phyloP scores from a whole-genome alignment of 2,113 vertebrate species.

The Pristiophorus japonicus region DNA sequence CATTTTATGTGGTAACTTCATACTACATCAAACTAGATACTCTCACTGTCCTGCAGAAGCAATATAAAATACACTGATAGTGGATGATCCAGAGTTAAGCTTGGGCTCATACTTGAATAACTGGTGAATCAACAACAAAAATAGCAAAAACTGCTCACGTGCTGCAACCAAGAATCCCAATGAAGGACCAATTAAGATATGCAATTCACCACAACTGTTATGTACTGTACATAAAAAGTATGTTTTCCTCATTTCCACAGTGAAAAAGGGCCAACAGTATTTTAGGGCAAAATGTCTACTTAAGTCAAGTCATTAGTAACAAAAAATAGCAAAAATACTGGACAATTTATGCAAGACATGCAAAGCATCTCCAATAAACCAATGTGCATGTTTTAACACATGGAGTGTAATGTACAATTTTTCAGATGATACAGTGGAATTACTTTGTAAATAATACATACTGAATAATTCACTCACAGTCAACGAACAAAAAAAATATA shows the following conservation, averaged over 20 bases:
- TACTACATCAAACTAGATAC: neutral
- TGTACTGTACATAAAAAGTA: neutral
- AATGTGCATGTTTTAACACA: neutral
- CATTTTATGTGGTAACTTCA: neutral
- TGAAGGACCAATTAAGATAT: neutral
- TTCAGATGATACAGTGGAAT: conserved; percentile 3
- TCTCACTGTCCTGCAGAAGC: neutral
- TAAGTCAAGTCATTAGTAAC: neutral
- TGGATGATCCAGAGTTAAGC: neutral
- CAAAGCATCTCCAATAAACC: neutral
- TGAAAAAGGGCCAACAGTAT: neutral
- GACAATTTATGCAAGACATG: neutral
- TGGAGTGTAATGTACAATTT: neutral
- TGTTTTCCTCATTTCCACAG: neutral
- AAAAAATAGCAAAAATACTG: neutral
- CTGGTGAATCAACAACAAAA: conserved; percentile 2
- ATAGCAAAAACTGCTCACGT: neutral
- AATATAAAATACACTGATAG: neutral
- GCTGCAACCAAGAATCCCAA: neutral
- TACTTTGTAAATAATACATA: neutral
- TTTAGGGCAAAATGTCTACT: neutral
- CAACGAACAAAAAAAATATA: neutral
- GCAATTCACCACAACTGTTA: no score
- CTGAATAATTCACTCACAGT: neutral
- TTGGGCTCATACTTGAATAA: neutral